Percentiles rank a stretch among this genome's conserved stretches.
Evolutionary conservation across 2,113 vertebrate species (phyloP).

Genomic region (Gasterosteus aculeatus): DNA sequence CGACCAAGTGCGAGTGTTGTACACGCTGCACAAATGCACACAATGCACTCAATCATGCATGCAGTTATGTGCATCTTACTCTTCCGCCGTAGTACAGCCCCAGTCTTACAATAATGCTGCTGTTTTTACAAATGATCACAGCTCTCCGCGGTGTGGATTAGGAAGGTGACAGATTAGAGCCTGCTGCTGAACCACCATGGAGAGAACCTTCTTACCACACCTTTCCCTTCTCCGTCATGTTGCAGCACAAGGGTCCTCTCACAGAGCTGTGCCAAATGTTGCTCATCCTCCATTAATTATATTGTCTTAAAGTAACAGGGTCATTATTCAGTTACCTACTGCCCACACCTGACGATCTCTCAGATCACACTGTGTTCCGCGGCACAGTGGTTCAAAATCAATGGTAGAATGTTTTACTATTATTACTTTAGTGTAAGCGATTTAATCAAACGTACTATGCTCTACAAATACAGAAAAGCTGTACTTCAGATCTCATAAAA

Average conservation of each 20-base stretch:
- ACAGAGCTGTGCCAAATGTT: constrained; percentile 28
- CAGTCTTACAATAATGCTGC: constrained; percentile 56
- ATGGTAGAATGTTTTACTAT: too few species aligned
- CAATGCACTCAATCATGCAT: not conserved
- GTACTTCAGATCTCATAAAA: constrained; percentile 12
- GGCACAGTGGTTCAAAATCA: too few species aligned
- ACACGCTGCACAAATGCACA: not conserved
- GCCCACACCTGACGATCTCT: not conserved
- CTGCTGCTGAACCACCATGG: constrained; percentile 58
- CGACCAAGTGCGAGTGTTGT: constrained; percentile 6
- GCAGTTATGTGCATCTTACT: not conserved
- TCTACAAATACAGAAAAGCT: not conserved
- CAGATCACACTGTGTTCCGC: too few species aligned
- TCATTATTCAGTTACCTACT: not conserved
- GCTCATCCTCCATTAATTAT: constrained; percentile 14
- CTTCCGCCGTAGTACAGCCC: not conserved
- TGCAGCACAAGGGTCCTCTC: constrained; percentile 34
- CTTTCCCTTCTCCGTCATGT: constrained; percentile 43
- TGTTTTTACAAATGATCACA: constrained; percentile 61
- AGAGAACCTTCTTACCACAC: constrained; percentile 46
- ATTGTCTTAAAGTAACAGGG: not conserved
- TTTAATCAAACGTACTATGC: not conserved
- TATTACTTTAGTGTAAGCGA: too few species aligned
- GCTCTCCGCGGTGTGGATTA: constrained; percentile 70
- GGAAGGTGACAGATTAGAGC: constrained; percentile 69